Evolutionary conservation across 2,888 invertebrate species (phyloP).

Genomic region (Caenorhabditis wallacei): DNA sequence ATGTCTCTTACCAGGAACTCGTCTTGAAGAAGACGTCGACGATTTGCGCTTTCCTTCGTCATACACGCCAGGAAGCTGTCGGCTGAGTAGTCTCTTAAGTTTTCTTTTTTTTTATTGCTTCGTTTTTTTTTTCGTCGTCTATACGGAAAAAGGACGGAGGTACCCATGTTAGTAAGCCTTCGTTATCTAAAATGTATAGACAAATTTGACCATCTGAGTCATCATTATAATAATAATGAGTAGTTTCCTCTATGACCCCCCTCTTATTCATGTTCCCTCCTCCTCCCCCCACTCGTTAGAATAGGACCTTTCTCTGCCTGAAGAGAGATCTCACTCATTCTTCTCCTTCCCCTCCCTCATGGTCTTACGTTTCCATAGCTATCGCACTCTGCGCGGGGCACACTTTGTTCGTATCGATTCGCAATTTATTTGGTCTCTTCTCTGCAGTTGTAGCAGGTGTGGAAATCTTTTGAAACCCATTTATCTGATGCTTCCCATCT

Average conservation of each 20-base stretch:
- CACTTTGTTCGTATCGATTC: slow-evolving; percentile 48
- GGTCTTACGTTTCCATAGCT: slow-evolving; percentile 61
- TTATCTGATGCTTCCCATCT: slow-evolving; percentile 27
- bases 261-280: neutral
- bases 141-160: too few relatives aligned
- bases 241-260: too few relatives aligned
- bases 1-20: slow-evolving; percentile 59
- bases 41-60: slow-evolving; percentile 42
- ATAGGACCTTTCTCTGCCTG: neutral
- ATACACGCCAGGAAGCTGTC: slow-evolving; percentile 58
- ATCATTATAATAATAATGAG: neutral
- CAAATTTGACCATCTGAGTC: neutral
- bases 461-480: slow-evolving; percentile 32
- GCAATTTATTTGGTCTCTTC: slow-evolving; percentile 36
- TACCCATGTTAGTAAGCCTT: too few relatives aligned
- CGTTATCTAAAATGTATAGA: too few relatives aligned
- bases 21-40: slow-evolving; percentile 59
- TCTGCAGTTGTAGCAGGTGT: slow-evolving; percentile 7
- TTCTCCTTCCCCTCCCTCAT: neutral
- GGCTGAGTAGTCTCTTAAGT: slow-evolving; percentile 63
- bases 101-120: slow-evolving; percentile 1
- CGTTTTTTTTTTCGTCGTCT: neutral
- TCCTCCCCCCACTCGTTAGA: neutral
- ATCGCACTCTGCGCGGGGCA: slow-evolving; percentile 58
- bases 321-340: too few relatives aligned